Evolutionary conservation across 2,888 invertebrate genomes (phyloP).

Genomic region (Coelogynopora nodosa): DNA sequence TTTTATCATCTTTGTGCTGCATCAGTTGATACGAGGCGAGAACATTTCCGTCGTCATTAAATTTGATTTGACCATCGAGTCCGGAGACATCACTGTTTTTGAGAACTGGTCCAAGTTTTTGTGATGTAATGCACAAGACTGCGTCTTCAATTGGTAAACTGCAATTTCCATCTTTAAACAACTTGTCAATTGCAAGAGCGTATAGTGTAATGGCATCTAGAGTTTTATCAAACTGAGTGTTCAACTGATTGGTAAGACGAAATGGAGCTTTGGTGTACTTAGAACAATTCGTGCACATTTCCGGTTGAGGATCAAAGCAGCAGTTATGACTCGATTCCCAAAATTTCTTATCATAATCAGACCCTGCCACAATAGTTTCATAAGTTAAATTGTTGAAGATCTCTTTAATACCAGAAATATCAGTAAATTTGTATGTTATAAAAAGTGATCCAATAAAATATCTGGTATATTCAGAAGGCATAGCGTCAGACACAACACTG

Average conservation of each 20-base stretch:
- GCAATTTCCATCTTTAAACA: not conserved
- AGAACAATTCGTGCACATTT: not conserved
- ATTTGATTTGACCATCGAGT: not conserved
- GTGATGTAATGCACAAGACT: not conserved
- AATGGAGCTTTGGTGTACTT: not conserved
- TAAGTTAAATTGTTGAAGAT: not conserved
- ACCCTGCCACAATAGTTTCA: not conserved
- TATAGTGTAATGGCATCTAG: not conserved
- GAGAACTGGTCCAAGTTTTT: not conserved
- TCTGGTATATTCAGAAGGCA: not conserved
- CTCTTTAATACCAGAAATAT: not conserved
- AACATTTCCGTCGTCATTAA: not conserved
- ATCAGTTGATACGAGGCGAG: not conserved
- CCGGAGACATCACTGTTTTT: not conserved
- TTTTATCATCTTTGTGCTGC: not conserved
- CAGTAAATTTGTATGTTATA: not conserved
- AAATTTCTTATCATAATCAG: not conserved
- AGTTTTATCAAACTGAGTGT: not conserved
- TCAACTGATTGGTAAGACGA: not conserved
- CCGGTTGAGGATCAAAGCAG: not conserved
- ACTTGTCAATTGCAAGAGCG: not conserved
- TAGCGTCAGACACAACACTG: not conserved
- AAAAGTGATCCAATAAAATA: not conserved
- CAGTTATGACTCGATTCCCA: not conserved
- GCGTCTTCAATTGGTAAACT: not conserved